These are phyloP conservation scores for Drosophila recens DNA, from an alignment of 2,888 invertebrate species.

Conservation along the genomic window DNA sequence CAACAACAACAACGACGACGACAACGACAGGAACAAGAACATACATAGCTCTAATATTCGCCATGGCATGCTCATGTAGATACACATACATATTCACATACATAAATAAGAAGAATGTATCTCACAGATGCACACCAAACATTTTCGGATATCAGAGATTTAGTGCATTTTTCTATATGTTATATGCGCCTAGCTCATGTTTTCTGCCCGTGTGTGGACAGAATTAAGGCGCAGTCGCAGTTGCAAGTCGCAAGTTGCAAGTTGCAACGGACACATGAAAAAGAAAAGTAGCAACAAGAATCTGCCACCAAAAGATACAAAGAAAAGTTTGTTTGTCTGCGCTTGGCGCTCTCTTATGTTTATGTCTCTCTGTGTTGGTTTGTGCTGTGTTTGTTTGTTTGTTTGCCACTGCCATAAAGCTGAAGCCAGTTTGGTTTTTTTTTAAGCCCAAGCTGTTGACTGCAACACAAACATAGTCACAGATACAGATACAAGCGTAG, in stretches of 20 bases:
- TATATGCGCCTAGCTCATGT: slow-evolving; percentile 39
- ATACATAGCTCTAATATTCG: slow-evolving; percentile 81
- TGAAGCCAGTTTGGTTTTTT: slow-evolving; percentile 74
- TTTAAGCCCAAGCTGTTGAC: slow-evolving; percentile 30
- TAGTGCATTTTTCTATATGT: slow-evolving; percentile 71
- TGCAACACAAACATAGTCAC: slow-evolving; percentile 1
- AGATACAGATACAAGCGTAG: slow-evolving; percentile 24
- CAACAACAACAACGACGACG: slow-evolving; percentile 18
- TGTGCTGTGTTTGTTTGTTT: slow-evolving; percentile 64
- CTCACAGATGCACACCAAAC: slow-evolving; percentile 69
- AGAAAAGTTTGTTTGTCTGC: slow-evolving; percentile 53
- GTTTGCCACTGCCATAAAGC: slow-evolving; percentile 78
- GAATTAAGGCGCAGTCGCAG: slow-evolving; percentile 81
- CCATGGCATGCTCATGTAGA: slow-evolving; percentile 71
- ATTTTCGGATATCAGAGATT: slow-evolving; percentile 82
- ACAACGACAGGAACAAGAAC: slow-evolving; percentile 53
- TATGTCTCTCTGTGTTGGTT: slow-evolving; percentile 24
- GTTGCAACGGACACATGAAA: slow-evolving; percentile 34
- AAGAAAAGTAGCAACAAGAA: slow-evolving; percentile 65
- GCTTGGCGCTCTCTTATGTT: slow-evolving; percentile 54
- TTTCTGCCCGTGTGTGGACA: slow-evolving; percentile 57
- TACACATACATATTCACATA: slow-evolving; percentile 23
- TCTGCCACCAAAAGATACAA: slow-evolving; percentile 58
- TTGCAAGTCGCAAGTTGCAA: slow-evolving; percentile 25
- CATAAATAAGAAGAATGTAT: slow-evolving; percentile 48